Evolutionary conservation across 2,797 vertebrate genomes (phyloP), one percentile per base, ranked within the genome.

Genomic region (Pogoniulus pusillus): DNA sequence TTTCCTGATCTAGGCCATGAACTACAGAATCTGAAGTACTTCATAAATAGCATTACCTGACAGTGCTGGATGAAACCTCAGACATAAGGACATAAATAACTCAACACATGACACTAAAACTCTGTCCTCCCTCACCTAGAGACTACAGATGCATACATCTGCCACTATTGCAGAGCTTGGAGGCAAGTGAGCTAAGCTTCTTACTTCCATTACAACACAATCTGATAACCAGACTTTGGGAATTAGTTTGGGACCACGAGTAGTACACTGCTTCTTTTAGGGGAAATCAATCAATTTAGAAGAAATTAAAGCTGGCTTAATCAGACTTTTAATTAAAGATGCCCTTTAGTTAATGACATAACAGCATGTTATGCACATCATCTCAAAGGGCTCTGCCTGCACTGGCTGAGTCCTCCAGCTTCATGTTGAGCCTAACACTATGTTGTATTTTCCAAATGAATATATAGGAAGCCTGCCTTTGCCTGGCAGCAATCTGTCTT

Each of bases 281-380:
- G 32, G 53, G 45, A 79, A 90, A 83, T 58, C 22, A 75, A 89
- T 79, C 54, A 24, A 37, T 89, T 81, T 60, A 90, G 64, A 39
- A 82, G 32, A 91, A 91, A 87, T 79, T 82, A 93, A 85, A 93
- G 51, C 57, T 75, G 59, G 39, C 60, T 92, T 87, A 90, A 93
- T 91, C 41, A 94, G 93, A 83, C 39, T 30, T 83, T 78, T 89
- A 90, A 91, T 94, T 47, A 83, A 70, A 87, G 68, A 89, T 64
- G 53, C 34, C 68, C 82, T 93, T 74, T 78, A 53, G 64, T 79
- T 94, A 94, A 82, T 70, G 95, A 68, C 24, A 32, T 60, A 85
- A 68, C 82, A 91, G 47, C 71, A 78, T 63, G 39, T 59, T 81
- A 53, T 15, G 32, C 66, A 76, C 6, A n/a, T 54, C 16, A 70